Evolutionary conservation across 2,797 vertebrate species (phyloP), one percentile per base, ranked within the genome.

Genomic region (Aldrovandia affinis): DNA sequence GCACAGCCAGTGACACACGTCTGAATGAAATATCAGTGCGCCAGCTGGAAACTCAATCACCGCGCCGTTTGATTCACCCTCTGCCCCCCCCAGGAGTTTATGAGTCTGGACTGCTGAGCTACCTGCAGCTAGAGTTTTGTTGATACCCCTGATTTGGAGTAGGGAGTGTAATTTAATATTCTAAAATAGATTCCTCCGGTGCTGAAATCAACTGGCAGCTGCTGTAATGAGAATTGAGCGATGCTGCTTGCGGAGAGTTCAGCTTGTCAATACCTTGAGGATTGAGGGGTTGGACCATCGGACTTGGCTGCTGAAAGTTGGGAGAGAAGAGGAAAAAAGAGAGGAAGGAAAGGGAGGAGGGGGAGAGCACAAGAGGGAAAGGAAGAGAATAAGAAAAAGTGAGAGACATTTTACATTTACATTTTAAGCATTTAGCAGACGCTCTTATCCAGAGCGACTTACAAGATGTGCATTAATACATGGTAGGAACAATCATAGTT

Each of bases 1-100:
- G 87, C 55, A 78, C 90, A 92, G 93, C 94, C 92, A 91, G 89
- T 94, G 73, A 82, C 92, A 94, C 89, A 89, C 87, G 87, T 88
- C 91, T 91, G 92, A 94, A 92, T 93, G 93, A 90, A 89, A 84
- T 33, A 9, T 70, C n/a, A 83, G 83, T 88, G 86, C 86, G 89
- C 92, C 91, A 90, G 89, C 89, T n/a, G 44, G 65, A 30, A 47
- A 68, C 65, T 47, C 33, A 57, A 77, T 57, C 78, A 47, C 22
- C 22, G 70, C 70, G 44, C 70, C 18, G 55, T 75, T 75, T 75
- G 70, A 47, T 25, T 75, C 39, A 25, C 42, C 70, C 55, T 57
- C 55, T 57, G 8, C 65, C 68, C 78, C 57, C 55, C 80, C 50
- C 59, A 14, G 59, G 77, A 59, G 30, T 25, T 8, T 22, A 20